Conservation (phyloP, 2,113 vertebrate genomes). For the Tychaedon coryphoeus region DNA sequence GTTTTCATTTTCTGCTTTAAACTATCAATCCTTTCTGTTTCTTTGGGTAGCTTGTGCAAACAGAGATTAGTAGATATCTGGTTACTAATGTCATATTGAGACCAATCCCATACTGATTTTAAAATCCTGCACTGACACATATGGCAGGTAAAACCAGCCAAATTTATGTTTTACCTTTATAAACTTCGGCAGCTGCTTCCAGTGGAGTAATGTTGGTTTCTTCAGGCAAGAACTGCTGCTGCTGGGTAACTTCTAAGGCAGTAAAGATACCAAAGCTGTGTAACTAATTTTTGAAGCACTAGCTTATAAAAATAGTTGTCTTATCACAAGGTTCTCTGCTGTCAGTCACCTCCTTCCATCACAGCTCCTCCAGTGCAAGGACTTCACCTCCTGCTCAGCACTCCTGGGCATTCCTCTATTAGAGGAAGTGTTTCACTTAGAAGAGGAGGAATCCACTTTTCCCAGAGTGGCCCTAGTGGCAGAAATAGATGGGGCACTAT, state of each 20-base stretch:
- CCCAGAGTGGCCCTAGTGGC: neutral
- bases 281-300: neutral
- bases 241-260: neutral
- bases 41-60: neutral
- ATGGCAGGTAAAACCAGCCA: neutral
- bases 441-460: neutral
- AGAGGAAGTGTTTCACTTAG: neutral
- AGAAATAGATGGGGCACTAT: neutral
- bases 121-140: neutral
- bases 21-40: neutral
- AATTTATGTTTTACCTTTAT: neutral
- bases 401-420: neutral
- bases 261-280: neutral
- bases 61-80: neutral
- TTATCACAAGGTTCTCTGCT: neutral
- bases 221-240: neutral
- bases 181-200: neutral
- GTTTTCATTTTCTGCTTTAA: neutral
- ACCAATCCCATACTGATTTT: neutral
- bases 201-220: neutral
- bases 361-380: neutral
- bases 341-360: neutral
- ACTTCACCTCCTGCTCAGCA: neutral
- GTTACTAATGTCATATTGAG: neutral
- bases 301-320: neutral